Percentiles rank a stretch among this genome's conserved stretches.
These are phyloP conservation scores for Mystacornis crossleyi DNA, from an alignment of 2,113 vertebrate species.

Conservation along the genomic window DNA sequence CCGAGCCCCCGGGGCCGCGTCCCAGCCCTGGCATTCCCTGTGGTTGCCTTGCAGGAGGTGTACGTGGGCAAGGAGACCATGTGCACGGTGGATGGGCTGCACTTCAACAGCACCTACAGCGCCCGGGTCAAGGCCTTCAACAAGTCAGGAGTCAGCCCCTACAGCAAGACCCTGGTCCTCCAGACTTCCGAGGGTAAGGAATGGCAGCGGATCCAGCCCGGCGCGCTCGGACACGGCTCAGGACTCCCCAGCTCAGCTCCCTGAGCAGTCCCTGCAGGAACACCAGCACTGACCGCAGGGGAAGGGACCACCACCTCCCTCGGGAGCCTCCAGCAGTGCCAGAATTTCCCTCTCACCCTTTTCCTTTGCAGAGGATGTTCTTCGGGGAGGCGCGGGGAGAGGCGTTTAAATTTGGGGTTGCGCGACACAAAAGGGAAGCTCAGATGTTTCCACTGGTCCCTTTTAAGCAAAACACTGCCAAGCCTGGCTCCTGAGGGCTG, in stretches of 20 bases:
- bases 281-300: neutral
- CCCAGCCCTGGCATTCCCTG: neutral
- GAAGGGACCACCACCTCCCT: neutral
- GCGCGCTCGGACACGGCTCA: neutral
- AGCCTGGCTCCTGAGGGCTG: neutral
- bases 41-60: conserved; percentile 83
- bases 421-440: neutral
- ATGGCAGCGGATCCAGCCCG: conserved; percentile 7
- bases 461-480: neutral
- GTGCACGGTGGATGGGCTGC: conserved; percentile 98
- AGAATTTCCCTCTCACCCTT: neutral
- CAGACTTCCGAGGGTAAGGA: conserved; percentile 96
- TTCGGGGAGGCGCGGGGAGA: neutral
- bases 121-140: conserved; percentile 97
- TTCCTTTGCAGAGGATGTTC: neutral
- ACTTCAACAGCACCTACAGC: conserved; percentile 97
- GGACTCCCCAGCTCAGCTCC: conserved; percentile 29
- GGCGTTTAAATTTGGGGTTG: neutral
- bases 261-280: neutral
- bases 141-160: conserved; percentile 91
- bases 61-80: conserved; percentile 98
- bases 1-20: accelerated
- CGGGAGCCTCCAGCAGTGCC: neutral
- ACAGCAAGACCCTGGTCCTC: conserved; percentile 97
- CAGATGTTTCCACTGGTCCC: neutral